Percentiles rank a stretch among this genome's conserved stretches.
These are phyloP conservation scores for Eudasyphora cyanicolor DNA, from an alignment of 2,888 invertebrate genomes.

Conservation along the genomic window DNA sequence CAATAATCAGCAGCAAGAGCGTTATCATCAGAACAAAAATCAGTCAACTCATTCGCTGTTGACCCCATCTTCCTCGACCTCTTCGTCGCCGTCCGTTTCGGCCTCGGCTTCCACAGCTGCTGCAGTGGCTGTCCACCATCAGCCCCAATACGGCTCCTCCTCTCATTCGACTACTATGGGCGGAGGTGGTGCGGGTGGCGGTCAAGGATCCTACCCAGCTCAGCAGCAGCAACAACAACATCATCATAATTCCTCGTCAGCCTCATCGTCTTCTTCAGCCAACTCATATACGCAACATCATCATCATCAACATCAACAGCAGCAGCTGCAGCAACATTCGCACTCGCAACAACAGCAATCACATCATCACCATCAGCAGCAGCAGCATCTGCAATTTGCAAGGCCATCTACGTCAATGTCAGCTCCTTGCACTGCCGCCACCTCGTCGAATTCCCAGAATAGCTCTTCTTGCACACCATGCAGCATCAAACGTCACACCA, in stretches of 20 bases:
- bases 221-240: constrained; percentile 62
- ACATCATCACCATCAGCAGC: constrained; percentile 52
- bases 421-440: constrained; percentile 61
- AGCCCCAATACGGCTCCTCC: constrained; percentile 57
- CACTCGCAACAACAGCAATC: constrained; percentile 45
- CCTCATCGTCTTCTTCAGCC: constrained; percentile 20
- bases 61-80: constrained; percentile 66
- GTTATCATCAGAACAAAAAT: constrained; percentile 51
- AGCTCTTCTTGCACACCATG: constrained; percentile 70
- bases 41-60: constrained; percentile 64
- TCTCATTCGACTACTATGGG: constrained; percentile 42
- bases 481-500: constrained; percentile 69
- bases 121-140: constrained; percentile 68
- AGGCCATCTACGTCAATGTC: constrained; percentile 67
- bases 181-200: background rate
- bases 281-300: constrained; percentile 60
- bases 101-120: constrained; percentile 66
- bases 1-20: constrained; percentile 58
- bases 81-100: constrained; percentile 68
- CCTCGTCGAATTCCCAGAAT: constrained; percentile 56
- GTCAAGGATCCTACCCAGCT: constrained; percentile 55
- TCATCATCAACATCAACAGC: constrained; percentile 56
- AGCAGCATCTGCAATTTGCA: constrained; percentile 63
- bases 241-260: constrained; percentile 59
- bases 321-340: constrained; percentile 38